Base-by-base conservation (phyloP, 2,888 invertebrate species). In the Apeira syringaria region DNA sequence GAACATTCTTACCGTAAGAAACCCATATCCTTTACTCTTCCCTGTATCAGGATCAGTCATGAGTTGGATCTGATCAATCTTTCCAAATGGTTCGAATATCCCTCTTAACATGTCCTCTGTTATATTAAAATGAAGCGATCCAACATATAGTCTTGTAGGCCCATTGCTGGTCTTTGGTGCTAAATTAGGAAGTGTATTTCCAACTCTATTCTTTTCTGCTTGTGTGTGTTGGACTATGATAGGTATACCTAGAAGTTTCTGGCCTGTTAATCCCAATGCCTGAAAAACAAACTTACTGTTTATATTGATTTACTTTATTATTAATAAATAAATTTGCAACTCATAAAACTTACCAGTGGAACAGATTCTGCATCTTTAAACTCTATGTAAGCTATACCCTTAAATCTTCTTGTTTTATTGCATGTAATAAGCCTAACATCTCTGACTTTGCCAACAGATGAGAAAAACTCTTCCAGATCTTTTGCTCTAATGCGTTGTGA, bases 321-420 rank as follows among this genome's bases (percentile, higher is more conserved):
- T n/a, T n/a, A n/a, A n/a, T n/a, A n/a, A n/a, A n/a, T n/a, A n/a
- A n/a, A n/a, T n/a, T n/a, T n/a, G n/a, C n/a, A 15, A 15, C 15
- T 15, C 4, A 4, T 3, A 3, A 7, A 38, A 64, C 93, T 92
- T 83, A 96, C 96, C 90, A 99, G 89, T 45, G 98, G 96, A 5
- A 99, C 99, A 51, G 98, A 98, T 87, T 99, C 99, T 0, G 98
- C 96, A 89, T 99, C 99, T 81, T 96, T 96, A 77, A 99, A 99
- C 87, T 99, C 99, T 47, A 99, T 98, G 74, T 99, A 99, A n/a
- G 99, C 97, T 64, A 99, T 99, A 29, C 99, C 99, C 87, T 99
- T 99, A 70, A 99, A 99, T 57, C 99, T 91, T 70, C 99, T 94
- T 0, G 99, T 99, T 85, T 99, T 99, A 84, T 99, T 99, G 85